phyloP scores from a whole-genome alignment of 2,797 vertebrate species.

The Microchirus variegatus region DNA sequence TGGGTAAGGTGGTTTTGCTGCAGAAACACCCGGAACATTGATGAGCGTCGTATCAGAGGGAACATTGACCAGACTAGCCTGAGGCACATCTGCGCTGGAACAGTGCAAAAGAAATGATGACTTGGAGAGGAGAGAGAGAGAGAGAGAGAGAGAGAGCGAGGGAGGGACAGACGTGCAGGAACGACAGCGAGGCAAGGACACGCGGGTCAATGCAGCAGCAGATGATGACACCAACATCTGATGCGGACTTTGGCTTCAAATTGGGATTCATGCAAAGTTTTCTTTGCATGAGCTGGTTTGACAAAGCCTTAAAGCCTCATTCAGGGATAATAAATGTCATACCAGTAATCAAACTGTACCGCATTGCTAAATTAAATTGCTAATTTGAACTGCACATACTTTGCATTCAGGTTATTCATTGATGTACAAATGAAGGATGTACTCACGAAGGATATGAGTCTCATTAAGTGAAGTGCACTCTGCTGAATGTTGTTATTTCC shows the following conservation, averaged over 20 bases:
- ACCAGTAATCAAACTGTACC: too few species aligned
- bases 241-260: too few species aligned
- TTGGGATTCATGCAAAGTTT: too few species aligned
- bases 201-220: constrained; percentile 48
- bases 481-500: neutral
- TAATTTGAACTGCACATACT: too few species aligned
- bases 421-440: too few species aligned
- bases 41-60: constrained; percentile 49
- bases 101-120: constrained; percentile 39
- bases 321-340: too few species aligned
- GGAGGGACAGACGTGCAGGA: constrained; percentile 16
- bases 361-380: too few species aligned
- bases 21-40: constrained; percentile 51
- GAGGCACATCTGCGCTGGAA: constrained; percentile 41
- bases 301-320: too few species aligned
- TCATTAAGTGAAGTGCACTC: too few species aligned
- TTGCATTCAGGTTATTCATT: too few species aligned
- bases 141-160: constrained; percentile 19
- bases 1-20: constrained; percentile 38
- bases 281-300: too few species aligned
- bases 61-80: constrained; percentile 57
- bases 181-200: constrained; percentile 48
- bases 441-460: too few species aligned
- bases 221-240: constrained; percentile 24
- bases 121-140: constrained; percentile 23